phyloP scores from a whole-genome alignment of 23 tunicate species.

The Styela clava region DNA sequence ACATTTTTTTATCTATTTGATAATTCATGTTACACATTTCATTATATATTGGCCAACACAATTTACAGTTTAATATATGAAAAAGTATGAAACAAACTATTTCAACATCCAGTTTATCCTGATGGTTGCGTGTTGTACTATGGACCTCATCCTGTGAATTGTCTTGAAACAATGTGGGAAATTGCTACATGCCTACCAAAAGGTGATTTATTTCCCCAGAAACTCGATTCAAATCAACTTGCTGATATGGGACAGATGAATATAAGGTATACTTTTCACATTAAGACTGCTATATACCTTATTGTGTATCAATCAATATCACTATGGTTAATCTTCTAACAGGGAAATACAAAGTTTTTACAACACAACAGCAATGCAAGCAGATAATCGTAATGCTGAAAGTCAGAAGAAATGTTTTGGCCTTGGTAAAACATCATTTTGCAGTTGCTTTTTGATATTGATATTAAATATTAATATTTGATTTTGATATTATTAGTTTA shows the following conservation, averaged over 20 bases:
- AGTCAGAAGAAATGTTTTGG: conserved; percentile 33
- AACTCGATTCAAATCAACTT: background rate
- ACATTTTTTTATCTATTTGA: background rate
- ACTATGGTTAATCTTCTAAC: background rate
- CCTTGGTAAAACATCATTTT: conserved; percentile 17
- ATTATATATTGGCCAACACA: too few species aligned
- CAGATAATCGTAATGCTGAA: conserved; percentile 14
- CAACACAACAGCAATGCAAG: background rate
- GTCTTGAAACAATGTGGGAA: conserved; percentile 32
- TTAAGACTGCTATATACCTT: too few species aligned
- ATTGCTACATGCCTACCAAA: conserved; percentile 14
- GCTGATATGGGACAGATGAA: background rate
- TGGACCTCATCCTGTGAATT: conserved; percentile 16
- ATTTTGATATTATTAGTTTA: too few species aligned
- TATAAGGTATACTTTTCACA: background rate
- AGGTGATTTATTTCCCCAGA: background rate
- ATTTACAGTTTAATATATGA: too few species aligned
- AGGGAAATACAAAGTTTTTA: background rate
- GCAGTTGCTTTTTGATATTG: background rate
- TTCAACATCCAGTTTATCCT: conserved; percentile 9
- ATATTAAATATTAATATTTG: background rate
- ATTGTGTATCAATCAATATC: too few species aligned
- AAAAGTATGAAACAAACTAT: background rate
- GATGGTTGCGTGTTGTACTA: conserved; percentile 5
- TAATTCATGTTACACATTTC: too few species aligned